Evolutionary conservation across 2,888 invertebrate genomes (phyloP).

Genomic region (Dolichopus griseipennis): DNA sequence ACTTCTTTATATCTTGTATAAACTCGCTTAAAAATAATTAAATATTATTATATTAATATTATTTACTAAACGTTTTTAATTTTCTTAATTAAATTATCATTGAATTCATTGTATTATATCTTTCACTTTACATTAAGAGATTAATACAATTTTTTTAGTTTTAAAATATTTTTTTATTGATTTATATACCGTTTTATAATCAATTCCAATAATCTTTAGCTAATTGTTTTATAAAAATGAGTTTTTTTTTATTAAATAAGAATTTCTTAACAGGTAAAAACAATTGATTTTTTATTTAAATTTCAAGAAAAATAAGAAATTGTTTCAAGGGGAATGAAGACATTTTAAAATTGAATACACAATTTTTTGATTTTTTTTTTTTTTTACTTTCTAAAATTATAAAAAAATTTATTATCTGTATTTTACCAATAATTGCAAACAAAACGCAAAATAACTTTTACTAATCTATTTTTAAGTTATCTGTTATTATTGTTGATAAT

Average conservation of each 20-base stretch:
- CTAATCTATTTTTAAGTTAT: background rate
- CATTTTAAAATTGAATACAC: too few relatives aligned
- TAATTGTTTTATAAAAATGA: too few relatives aligned
- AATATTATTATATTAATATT: background rate
- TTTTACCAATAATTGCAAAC: background rate
- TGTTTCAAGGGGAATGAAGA: too few relatives aligned
- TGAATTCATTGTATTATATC: background rate
- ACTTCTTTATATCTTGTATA: constrained; percentile 10
- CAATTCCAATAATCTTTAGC: too few relatives aligned
- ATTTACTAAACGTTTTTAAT: background rate
- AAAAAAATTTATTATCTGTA: constrained; percentile 1
- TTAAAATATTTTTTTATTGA: background rate
- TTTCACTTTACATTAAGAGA: background rate
- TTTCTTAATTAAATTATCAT: background rate
- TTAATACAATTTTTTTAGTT: background rate
- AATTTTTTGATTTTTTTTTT: too few relatives aligned
- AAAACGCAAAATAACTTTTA: background rate
- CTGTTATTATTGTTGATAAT: constrained; percentile 20
- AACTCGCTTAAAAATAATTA: background rate
- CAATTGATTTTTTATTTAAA: too few relatives aligned
- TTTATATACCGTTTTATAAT: background rate
- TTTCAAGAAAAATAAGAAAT: too few relatives aligned
- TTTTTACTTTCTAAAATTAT: background rate
- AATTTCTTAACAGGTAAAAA: too few relatives aligned
- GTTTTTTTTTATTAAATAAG: too few relatives aligned